These are phyloP conservation scores for Tribolium castaneum DNA, from an alignment of 1,140 invertebrate species.

Conservation along the genomic window DNA sequence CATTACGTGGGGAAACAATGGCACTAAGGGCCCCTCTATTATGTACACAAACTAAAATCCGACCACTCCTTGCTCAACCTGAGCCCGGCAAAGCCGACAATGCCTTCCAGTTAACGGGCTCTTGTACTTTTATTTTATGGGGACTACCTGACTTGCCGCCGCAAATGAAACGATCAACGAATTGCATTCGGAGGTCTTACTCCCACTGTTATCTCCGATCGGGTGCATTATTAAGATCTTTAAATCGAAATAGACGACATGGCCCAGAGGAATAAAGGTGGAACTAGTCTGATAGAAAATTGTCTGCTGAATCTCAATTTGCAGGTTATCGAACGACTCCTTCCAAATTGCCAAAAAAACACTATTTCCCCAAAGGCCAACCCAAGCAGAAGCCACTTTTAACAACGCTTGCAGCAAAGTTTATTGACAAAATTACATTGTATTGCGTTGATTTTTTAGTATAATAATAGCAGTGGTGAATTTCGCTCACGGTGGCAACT, in stretches of 20 bases:
- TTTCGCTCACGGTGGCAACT: too few species aligned
- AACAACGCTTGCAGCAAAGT: too few species aligned
- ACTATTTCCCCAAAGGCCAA: too few species aligned
- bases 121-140: conserved; percentile 28
- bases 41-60: conserved; percentile 33
- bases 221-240: too few species aligned
- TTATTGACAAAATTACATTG: too few species aligned
- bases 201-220: not conserved
- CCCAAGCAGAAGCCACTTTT: too few species aligned
- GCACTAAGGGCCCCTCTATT: not conserved
- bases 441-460: too few species aligned
- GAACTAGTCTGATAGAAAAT: not conserved
- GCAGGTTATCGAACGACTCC: not conserved
- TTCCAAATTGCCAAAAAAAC: too few species aligned
- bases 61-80: conserved; percentile 16
- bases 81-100: conserved; percentile 21
- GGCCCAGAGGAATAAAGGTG: not conserved
- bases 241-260: not conserved
- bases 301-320: not conserved
- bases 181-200: not conserved
- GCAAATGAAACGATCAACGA: conserved; percentile 3
- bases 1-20: conserved; percentile 32
- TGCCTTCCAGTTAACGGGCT: not conserved
- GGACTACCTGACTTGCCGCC: not conserved
- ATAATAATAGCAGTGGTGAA: too few species aligned